Evolutionary conservation across 1,140 invertebrate species (phyloP).

Genomic region (Scaptomyza hsui): DNA sequence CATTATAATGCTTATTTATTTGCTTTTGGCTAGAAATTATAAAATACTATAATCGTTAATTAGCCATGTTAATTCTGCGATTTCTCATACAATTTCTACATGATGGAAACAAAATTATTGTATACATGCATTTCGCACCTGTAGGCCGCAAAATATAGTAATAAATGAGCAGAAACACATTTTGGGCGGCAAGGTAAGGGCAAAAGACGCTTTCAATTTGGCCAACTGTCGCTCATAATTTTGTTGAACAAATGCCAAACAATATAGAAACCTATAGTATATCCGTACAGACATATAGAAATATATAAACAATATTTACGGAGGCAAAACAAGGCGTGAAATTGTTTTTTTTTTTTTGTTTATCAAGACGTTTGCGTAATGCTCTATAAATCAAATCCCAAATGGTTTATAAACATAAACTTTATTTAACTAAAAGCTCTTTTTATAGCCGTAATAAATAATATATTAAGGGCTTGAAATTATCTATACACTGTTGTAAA

Average conservation of each 20-base stretch:
- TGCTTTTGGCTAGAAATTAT: constrained; percentile 31
- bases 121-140: constrained; percentile 23
- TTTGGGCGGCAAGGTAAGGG: constrained; percentile 14
- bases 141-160: constrained; percentile 8
- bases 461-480: neutral
- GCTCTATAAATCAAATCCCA: constrained; percentile 14
- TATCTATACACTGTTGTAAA: neutral
- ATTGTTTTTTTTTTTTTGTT: constrained; percentile 13
- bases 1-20: constrained; percentile 43
- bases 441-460: neutral
- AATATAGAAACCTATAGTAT: neutral
- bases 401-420: neutral
- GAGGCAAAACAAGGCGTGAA: constrained; percentile 48
- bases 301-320: constrained; percentile 35
- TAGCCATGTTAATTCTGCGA: constrained; percentile 16
- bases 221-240: constrained; percentile 39
- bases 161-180: constrained; percentile 3
- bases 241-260: constrained; percentile 53
- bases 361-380: constrained; percentile 19
- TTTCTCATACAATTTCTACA: constrained; percentile 6
- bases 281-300: constrained; percentile 1
- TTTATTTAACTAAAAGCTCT: neutral
- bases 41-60: constrained; percentile 19
- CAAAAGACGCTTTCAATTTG: constrained; percentile 17
- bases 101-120: neutral